phyloP scores from a whole-genome alignment of 2,888 invertebrate species.

The Amiota mariae region DNA sequence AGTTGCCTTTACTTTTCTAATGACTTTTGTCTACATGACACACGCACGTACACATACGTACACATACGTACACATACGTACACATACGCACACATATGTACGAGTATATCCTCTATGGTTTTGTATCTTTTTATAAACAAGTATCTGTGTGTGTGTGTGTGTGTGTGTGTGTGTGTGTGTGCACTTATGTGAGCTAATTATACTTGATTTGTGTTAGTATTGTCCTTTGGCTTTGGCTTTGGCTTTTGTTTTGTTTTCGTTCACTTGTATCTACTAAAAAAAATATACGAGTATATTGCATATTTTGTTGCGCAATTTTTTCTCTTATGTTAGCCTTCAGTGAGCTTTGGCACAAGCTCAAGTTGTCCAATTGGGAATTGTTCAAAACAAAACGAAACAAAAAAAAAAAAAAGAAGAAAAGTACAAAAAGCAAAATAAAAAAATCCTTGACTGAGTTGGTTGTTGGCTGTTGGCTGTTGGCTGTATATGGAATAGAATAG shows the following conservation, averaged over 20 bases:
- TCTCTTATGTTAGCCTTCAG: not conserved
- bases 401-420: no score
- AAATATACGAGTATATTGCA: not conserved
- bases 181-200: constrained; percentile 16
- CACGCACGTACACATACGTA: not conserved
- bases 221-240: constrained; percentile 7
- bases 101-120: not conserved
- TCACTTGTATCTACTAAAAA: not conserved
- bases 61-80: constrained; percentile 12
- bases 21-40: constrained; percentile 46
- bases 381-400: not conserved
- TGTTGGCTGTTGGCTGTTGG: not conserved
- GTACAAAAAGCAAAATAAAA: not conserved
- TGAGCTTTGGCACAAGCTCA: not conserved
- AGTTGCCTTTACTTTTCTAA: constrained; percentile 61
- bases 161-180: constrained; percentile 4
- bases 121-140: not conserved
- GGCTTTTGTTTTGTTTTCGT: constrained; percentile 8
- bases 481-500: not conserved
- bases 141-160: constrained; percentile 7
- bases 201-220: constrained; percentile 25
- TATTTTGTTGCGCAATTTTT: constrained; percentile 2
- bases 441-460: not conserved
- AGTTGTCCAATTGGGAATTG: constrained; percentile 13
- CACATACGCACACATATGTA: constrained; percentile 10